Conservation (phyloP, 2,888 invertebrate genomes). For the Drosophila suboccidentalis region DNA sequence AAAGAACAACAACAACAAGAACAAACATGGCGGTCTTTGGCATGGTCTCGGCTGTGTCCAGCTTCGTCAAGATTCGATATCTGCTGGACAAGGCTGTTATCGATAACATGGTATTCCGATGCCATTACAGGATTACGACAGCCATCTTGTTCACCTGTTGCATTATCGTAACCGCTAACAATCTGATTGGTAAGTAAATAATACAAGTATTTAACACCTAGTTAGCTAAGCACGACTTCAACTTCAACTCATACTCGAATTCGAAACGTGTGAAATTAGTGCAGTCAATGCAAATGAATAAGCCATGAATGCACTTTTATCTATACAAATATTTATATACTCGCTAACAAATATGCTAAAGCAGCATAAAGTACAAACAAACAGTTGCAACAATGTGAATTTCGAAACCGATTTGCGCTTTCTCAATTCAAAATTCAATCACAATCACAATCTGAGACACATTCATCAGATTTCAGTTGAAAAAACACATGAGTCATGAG, state of each 20-base stretch:
- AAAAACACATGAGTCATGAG: conserved; percentile 57
- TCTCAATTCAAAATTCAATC: conserved; percentile 37
- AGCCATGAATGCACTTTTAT: conserved; percentile 16
- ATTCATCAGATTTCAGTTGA: conserved; percentile 64
- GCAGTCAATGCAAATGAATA: conserved; percentile 51
- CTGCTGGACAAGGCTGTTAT: conserved; percentile 95
- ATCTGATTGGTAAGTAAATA: conserved; percentile 92
- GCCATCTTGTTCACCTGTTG: conserved; percentile 94
- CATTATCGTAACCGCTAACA: conserved; percentile 95
- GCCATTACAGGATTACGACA: conserved; percentile 95
- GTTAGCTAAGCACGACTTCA: conserved; percentile 24
- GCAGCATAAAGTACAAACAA: conserved; percentile 42
- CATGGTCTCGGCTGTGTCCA: conserved; percentile 94
- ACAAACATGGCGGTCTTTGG: conserved; percentile 91
- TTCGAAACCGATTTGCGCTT: conserved; percentile 44
- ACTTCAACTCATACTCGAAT: not conserved
- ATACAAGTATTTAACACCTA: conserved; percentile 24
- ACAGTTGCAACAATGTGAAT: conserved; percentile 30
- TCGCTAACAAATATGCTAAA: conserved; percentile 43
- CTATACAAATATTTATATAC: conserved; percentile 25
- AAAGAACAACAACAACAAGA: not conserved
- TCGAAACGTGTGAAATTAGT: conserved; percentile 50
- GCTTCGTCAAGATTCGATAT: conserved; percentile 95
- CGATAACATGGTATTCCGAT: conserved; percentile 95
- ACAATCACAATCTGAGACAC: conserved; percentile 38